Base-by-base conservation (phyloP, 1,140 invertebrate genomes). In the Pogonomyrmex barbatus region DNA sequence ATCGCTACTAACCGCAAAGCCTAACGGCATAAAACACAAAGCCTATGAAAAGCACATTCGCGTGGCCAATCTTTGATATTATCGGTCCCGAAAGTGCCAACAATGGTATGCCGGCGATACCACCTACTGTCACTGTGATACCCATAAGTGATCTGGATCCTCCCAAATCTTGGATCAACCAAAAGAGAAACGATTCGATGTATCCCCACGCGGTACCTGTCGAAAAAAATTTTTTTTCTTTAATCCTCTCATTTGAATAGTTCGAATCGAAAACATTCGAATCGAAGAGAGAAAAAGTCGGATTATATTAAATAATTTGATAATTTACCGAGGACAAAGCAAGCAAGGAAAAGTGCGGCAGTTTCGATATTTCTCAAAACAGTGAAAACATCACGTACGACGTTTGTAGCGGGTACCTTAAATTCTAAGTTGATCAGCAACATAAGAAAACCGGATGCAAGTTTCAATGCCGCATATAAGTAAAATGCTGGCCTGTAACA, bases 101-200 rank as follows among this genome's bases (percentile, higher is more conserved):
- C 33, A 98, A 95, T 5, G 98, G 97, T 73, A 98, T 96, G 12
- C 98, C 98, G 6, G 97, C 96, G 0, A 98, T 94, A 39, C 97
- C 97, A 12, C 97, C 97, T 39, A 98, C 97, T 0, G 97, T 97
- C 85, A 98, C 96, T 0, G 97, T 98, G 71, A 98, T 96, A 24
- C 98, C 98, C 96, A 98, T 98, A 39, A 98, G 94, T 9, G 97
- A 97, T 85, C 97, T 96, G 1, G 97, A 97, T 9, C 96, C 97
- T 17, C 97, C 97, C 76, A 98, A 94, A 92, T 98, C 97, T 94
- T 98, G 96, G 9, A 98, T 96, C 82, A 98, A 96, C 97, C 97
- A 98, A 94, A 98, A 98, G 4, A 98, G 95, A 94, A 98, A 98
- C 81, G 97, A 98, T 93, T 98, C 98, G 58, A 98, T 97, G 93